A percentile compares a stretch with the other conserved stretches of the same genome.
These are phyloP conservation scores for Zhuqinia jingwanae DNA, from an alignment of 2,888 invertebrate genomes.

Conservation along the genomic window DNA sequence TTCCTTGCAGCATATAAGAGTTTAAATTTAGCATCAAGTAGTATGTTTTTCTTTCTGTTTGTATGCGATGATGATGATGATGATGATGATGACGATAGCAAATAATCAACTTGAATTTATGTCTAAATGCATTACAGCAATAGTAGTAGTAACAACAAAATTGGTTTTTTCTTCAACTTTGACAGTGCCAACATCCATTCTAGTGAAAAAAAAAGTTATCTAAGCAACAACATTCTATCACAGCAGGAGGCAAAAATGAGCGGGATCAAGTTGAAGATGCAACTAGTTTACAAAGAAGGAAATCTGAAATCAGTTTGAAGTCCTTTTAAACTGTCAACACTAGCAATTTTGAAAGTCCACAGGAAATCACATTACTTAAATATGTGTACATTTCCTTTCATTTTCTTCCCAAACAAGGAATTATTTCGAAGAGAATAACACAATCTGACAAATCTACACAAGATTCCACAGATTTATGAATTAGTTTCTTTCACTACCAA, in stretches of 20 bases:
- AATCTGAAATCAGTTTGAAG: slow-evolving; percentile 48
- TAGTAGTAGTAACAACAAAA: no score
- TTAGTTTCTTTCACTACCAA: no score
- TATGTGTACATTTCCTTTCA: slow-evolving; percentile 16
- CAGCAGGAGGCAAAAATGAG: neutral
- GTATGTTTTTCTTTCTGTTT: neutral
- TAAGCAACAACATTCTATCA: neutral
- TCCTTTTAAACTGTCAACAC: slow-evolving; percentile 56
- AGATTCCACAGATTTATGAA: neutral
- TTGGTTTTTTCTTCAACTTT: neutral
- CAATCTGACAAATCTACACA: no score
- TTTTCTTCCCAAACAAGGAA: slow-evolving; percentile 18
- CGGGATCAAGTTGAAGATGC: slow-evolving; percentile 11
- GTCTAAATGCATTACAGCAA: neutral
- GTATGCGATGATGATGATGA: neutral
- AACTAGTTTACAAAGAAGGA: slow-evolving; percentile 14
- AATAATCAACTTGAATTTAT: slow-evolving; percentile 29
- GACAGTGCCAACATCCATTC: neutral
- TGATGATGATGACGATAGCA: neutral
- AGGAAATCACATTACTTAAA: slow-evolving; percentile 22
- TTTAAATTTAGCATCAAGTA: no score
- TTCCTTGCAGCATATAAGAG: no score
- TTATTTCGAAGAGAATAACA: neutral
- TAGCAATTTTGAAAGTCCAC: slow-evolving; percentile 28
- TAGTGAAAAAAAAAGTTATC: neutral